These are phyloP conservation scores for Agrochola circellaris DNA, from an alignment of 2,888 invertebrate species.

Conservation along the genomic window DNA sequence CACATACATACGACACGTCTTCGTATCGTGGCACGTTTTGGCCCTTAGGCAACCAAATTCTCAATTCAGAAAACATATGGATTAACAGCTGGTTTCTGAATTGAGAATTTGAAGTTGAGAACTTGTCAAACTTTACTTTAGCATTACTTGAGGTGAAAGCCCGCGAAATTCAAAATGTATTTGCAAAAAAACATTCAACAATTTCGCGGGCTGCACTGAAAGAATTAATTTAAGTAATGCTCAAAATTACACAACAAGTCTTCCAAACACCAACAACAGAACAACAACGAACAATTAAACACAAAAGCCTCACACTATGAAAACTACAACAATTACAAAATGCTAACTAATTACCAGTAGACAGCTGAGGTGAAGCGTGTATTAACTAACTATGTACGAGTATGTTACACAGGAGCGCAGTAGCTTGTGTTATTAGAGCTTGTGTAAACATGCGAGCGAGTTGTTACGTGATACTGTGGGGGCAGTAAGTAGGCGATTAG, in stretches of 20 bases:
- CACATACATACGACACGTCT: no score
- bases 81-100: no score
- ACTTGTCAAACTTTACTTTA: no score
- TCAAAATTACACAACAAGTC: neutral
- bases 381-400: slow-evolving; percentile 20
- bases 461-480: slow-evolving; percentile 40
- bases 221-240: no score
- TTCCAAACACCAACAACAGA: neutral
- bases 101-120: no score
- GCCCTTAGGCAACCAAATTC: no score
- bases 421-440: slow-evolving; percentile 40
- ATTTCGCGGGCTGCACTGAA: no score
- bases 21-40: no score
- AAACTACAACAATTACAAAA: slow-evolving; percentile 37
- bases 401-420: neutral
- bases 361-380: slow-evolving; percentile 35
- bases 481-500: slow-evolving; percentile 27
- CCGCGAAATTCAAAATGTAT: no score
- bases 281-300: neutral
- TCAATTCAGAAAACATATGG: no score
- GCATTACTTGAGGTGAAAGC: no score
- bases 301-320: slow-evolving; percentile 13
- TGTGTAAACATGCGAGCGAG: slow-evolving; percentile 44
- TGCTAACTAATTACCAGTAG: slow-evolving; percentile 41
- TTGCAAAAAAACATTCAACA: no score